A percentile compares a stretch with the other conserved stretches of the same genome.
Conservation (phyloP, 2,113 vertebrate genomes). For the Gulo gulo region DNA sequence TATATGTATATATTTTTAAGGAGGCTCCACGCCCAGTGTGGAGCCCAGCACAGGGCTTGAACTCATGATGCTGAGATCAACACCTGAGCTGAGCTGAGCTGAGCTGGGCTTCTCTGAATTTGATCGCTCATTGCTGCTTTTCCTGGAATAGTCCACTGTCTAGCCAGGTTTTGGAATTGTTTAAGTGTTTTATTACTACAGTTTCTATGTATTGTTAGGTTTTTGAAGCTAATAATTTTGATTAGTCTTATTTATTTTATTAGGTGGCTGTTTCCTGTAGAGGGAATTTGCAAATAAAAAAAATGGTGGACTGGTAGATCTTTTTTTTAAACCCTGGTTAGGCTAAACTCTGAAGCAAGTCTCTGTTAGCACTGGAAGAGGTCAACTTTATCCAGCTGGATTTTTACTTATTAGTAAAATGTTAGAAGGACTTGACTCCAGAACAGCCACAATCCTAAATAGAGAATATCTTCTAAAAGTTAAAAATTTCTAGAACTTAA, state of each 20-base stretch:
- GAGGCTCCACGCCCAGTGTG: background rate
- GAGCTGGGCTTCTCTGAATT: background rate
- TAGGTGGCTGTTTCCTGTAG: background rate
- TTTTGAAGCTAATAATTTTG: constrained; percentile 1
- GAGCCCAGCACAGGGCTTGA: background rate
- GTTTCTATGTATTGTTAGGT: background rate
- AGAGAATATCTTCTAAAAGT: background rate
- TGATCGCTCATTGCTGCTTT: background rate
- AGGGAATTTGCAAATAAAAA: background rate
- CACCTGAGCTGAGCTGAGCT: background rate
- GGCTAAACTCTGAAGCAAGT: background rate
- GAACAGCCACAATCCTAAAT: background rate
- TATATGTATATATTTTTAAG: too few relatives aligned
- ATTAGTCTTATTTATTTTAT: background rate
- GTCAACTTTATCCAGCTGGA: background rate
- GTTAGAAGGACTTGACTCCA: background rate
- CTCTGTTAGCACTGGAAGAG: background rate
- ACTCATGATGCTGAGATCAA: background rate
- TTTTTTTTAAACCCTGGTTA: constrained; percentile 25
- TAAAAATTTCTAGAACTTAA: background rate
- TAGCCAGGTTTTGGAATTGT: background rate
- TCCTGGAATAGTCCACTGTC: background rate
- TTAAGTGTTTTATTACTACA: background rate
- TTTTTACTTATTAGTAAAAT: constrained; percentile 21
- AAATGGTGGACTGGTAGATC: background rate